Evolutionary conservation across 2,888 invertebrate species (phyloP), one percentile per base, ranked within the genome.

Genomic region (Limulus polyphemus): DNA sequence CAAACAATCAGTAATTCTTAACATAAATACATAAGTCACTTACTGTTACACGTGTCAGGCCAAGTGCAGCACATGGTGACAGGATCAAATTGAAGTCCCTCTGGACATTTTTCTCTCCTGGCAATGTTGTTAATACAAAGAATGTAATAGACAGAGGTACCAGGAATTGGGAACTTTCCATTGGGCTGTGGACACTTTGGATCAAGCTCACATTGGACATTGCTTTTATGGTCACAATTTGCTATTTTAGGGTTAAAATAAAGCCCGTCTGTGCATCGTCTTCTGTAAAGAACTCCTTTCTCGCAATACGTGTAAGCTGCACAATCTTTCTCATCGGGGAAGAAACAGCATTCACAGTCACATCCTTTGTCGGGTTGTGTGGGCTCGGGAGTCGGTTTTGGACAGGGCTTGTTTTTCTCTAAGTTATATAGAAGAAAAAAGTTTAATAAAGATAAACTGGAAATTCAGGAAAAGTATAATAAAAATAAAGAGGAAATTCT

Each of bases 171-270:
- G 16, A 58, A 63, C 13, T 54, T 55, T 10, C 63, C 63, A 2
- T 49, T 32, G 13, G 56, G 52, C 11, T 32, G 11, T 3, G 56
- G 56, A n/a, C 60, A 62, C 11, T 54, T 7, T 11, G 55, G 7
- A 49, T 56, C 13, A 12, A 49, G 7, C 10, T 58, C 52, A 17
- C 65, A 65, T 1, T 58, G n/a, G 0, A 65, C 65, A 13, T 63
- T 63, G 12, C 60, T 58, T 17, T 57, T 17, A n/a, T 55, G 57
- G 47, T 66, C 62, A 48, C 66, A 66, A 1, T 58, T 66, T 3
- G 61, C 58, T 7, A 64, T 64, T 32, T 59, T 56, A 1, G 55
- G 52, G 48, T 66, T 64, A 59, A 62, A 66, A 47, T 52, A 56
- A 0, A 66, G 51, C 10, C 60, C 66, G 16, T 46, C 13, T 3